Evolutionary conservation across 2,888 invertebrate species (phyloP), one percentile per base, ranked within the genome.

Genomic region (Leucoptera coffeella): DNA sequence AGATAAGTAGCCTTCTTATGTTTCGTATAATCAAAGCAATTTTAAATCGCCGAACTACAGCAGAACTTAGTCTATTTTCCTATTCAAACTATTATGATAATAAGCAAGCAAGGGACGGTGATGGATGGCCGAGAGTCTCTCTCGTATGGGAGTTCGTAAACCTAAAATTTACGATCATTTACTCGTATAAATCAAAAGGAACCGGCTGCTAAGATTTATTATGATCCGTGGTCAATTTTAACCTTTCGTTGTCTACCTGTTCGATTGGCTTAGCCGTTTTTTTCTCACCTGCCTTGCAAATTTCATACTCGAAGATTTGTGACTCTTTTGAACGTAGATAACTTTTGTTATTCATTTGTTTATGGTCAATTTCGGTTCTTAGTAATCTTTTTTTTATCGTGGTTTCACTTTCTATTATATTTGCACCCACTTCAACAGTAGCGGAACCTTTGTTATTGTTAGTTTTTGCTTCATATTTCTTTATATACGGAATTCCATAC

Each of bases 121-220:
- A 45, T 38, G 42, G 41, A 46, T 42, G 40, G 42, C 42, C 39
- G 12, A 38, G 25, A 33, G 36, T 36, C 34, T 36, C 29, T 51
- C 14, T 19, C 54, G 53, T 49, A 42, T 38, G 50, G 43, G 39
- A 34, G 46, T 45, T 45, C 41, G 47, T 47, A 50, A 65, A 65
- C 69, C 69, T 62, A 48, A 56, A 67, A 69, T 67, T 67, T 67
- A 64, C 60, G 61, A 47, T 64, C 60, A 69, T 69, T 67, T 67
- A n/a, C 65, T 65, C 65, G 67, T 59, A 67, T 69, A 69, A 69
- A 69, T 69, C 69, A 69, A 69, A 65, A 61, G 44, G 43, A 42
- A 42, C 58, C 64, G 61, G 49, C 57, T 41, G 36, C 20, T 35
- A 51, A 61, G 67, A 67, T 69, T 67, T 65, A 69, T 69, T 47